Evolutionary conservation across 1,140 invertebrate genomes (phyloP).

Genomic region (Camponotus vicinus): DNA sequence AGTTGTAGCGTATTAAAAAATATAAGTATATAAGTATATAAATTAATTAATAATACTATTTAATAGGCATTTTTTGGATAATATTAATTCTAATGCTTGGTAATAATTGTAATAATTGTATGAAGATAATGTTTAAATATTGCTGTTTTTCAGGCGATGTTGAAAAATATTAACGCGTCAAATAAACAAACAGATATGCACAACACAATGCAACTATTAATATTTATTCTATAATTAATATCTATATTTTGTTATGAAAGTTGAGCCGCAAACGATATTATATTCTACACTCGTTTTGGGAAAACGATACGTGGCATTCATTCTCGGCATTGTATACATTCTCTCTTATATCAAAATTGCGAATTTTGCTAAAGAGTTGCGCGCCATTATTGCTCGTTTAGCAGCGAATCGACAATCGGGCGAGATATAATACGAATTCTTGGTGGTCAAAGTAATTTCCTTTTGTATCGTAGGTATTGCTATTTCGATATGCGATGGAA

Average conservation of each 20-base stretch:
- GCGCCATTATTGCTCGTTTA: not conserved
- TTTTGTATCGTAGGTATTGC: not conserved
- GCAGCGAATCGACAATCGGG: not conserved
- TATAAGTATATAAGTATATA: not conserved
- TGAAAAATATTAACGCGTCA: not conserved
- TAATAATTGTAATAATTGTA: constrained; percentile 30
- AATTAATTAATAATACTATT: not conserved
- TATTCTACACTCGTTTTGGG: constrained; percentile 8
- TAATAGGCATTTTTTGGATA: not conserved
- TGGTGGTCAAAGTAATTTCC: constrained; percentile 33
- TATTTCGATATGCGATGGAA: constrained; percentile 10
- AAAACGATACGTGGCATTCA: not conserved
- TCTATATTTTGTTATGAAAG: constrained; percentile 25
- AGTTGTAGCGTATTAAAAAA: not conserved
- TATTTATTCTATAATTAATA: constrained; percentile 37
- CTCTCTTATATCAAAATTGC: constrained; percentile 11
- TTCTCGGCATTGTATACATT: not conserved
- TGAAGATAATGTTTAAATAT: constrained; percentile 23
- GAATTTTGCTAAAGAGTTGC: not conserved
- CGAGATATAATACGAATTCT: not conserved
- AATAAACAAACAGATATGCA: constrained; percentile 26
- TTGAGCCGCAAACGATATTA: constrained; percentile 18
- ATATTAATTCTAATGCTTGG: not conserved
- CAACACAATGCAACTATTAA: constrained; percentile 7
- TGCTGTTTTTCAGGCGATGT: not conserved